Evolutionary conservation across 2,113 vertebrate genomes (phyloP).

Genomic region (Microtus richardsoni): DNA sequence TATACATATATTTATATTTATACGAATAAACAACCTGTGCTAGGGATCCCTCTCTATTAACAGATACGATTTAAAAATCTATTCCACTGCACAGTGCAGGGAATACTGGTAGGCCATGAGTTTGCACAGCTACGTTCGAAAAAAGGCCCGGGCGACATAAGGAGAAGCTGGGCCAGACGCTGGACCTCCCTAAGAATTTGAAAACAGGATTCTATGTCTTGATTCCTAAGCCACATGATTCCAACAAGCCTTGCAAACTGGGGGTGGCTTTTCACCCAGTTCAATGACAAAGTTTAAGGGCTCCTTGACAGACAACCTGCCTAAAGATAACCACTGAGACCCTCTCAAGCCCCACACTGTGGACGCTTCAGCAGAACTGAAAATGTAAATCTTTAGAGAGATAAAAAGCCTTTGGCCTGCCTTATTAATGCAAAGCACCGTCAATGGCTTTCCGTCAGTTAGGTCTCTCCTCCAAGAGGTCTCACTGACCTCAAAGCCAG

Average conservation of each 20-base stretch:
- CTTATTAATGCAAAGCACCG: not conserved
- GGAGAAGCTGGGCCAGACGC: not conserved
- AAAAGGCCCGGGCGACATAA: not conserved
- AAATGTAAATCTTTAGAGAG: not conserved
- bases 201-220: slow-evolving; percentile 23
- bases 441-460: not conserved
- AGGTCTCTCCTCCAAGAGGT: not conserved
- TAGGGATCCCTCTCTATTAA: not conserved
- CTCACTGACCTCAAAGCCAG: not conserved
- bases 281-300: not conserved
- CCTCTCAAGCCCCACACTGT: not conserved
- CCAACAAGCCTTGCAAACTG: not conserved
- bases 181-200: not conserved
- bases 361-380: not conserved
- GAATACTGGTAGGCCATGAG: not conserved
- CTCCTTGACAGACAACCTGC: not conserved
- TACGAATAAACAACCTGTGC: not conserved
- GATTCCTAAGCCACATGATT: not conserved
- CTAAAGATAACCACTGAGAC: not conserved
- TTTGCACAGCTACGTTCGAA: not conserved
- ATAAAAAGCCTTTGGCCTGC: no score
- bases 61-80: not conserved
- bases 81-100: not conserved
- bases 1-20: no score
- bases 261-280: not conserved